Evolutionary conservation across 2,888 invertebrate genomes (phyloP).

Genomic region (Sussaba pulchella): DNA sequence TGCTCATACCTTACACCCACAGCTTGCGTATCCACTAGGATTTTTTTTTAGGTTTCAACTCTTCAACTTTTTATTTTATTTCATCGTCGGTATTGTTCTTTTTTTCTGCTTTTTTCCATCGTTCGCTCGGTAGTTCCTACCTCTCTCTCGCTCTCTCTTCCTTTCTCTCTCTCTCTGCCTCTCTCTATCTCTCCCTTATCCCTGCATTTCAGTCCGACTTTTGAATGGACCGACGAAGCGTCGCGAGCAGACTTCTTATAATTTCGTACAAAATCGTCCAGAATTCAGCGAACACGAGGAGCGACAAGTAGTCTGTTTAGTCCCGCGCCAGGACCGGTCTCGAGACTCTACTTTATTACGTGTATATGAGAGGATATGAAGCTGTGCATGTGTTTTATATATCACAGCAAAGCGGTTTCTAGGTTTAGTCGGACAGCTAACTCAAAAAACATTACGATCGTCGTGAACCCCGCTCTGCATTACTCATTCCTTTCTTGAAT

Average conservation of each 20-base stretch:
- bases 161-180: slow-evolving; percentile 17
- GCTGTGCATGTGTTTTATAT: too few relatives aligned
- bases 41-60: slow-evolving; percentile 39
- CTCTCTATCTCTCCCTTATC: background rate
- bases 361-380: too few relatives aligned
- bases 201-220: slow-evolving; percentile 56
- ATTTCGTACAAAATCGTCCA: slow-evolving; percentile 36
- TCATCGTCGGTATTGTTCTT: slow-evolving; percentile 56
- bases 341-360: slow-evolving; percentile 31
- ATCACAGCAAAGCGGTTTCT: slow-evolving; percentile 21
- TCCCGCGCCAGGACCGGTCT: slow-evolving; percentile 28
- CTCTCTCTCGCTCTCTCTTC: slow-evolving; percentile 28
- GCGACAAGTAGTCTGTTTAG: slow-evolving; percentile 55
- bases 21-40: slow-evolving; percentile 8
- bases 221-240: slow-evolving; percentile 62
- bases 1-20: slow-evolving; percentile 12
- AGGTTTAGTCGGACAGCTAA: slow-evolving; percentile 21
- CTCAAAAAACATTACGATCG: background rate
- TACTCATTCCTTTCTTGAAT: background rate
- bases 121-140: background rate
- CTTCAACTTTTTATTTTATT: slow-evolving; percentile 60
- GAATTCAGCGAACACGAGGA: slow-evolving; percentile 19
- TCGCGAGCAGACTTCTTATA: slow-evolving; percentile 51
- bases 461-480: background rate
- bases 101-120: slow-evolving; percentile 4